These are phyloP conservation scores for Sinopyrophorus schimmeli DNA, from an alignment of 2,888 invertebrate genomes.

Conservation along the genomic window DNA sequence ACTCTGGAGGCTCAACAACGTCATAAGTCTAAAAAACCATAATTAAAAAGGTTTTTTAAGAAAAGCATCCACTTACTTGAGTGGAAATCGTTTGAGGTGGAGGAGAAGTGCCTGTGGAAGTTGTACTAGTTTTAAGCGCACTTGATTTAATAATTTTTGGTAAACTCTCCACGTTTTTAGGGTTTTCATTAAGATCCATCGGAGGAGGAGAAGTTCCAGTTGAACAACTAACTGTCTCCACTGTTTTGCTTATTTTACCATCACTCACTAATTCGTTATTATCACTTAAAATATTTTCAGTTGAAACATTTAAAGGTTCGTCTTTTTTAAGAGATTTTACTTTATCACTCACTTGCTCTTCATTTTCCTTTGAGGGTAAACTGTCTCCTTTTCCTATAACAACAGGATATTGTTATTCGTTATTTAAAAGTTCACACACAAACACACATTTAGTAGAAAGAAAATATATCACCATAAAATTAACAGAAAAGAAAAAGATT, in stretches of 20 bases:
- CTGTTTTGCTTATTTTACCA: constrained; percentile 17
- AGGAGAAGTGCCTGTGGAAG: constrained; percentile 78
- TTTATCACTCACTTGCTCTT: constrained; percentile 30
- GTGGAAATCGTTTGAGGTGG: constrained; percentile 87
- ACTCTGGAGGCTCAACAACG: constrained; percentile 28
- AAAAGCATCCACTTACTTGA: constrained; percentile 58
- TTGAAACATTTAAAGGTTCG: constrained; percentile 24
- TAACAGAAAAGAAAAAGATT: background rate
- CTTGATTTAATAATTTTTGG: background rate
- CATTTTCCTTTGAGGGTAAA: constrained; percentile 34
- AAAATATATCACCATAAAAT: background rate
- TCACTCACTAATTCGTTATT: constrained; percentile 35
- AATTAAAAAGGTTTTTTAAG: constrained; percentile 2
- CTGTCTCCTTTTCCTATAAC: constrained; percentile 46
- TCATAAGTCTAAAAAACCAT: constrained; percentile 60
- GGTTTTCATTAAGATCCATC: constrained; percentile 46
- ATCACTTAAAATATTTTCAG: constrained; percentile 36
- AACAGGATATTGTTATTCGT: constrained; percentile 38
- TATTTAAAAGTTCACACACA: constrained; percentile 36
- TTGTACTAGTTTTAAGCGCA: constrained; percentile 22
- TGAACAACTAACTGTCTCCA: constrained; percentile 60
- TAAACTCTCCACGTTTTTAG: background rate
- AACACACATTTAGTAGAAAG: constrained; percentile 25
- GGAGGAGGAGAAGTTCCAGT: constrained; percentile 67
- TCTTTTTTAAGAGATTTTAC: constrained; percentile 7